Base-by-base conservation (phyloP, 2,888 invertebrate genomes). In the Hydrotaea cyrtoneurina region DNA sequence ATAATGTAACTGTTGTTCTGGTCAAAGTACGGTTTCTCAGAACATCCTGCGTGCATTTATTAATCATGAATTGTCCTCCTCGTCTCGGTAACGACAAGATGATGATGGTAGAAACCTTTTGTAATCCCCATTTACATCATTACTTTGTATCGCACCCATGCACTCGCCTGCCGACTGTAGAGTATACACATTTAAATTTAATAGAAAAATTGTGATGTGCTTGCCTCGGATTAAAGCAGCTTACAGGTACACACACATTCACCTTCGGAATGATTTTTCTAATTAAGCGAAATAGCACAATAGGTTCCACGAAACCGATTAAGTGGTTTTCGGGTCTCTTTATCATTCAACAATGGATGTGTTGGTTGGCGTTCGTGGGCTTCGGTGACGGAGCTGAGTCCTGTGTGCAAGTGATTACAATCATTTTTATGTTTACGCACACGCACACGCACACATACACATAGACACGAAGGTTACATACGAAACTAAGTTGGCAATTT, bases 201-300 rank as follows among this genome's bases (percentile, higher is more conserved):
- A 55, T 55, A 21, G 55, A 55, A 21, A 55, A 55, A 55, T 55
- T 55, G 21, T 55, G 21, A 55, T 55, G 3, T 3, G 55, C 19
- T 21, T 55, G 53, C 53, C 11, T 4, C 11, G 19, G 55, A 55
- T 21, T 11, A 19, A 62, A 46, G 46, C 46, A 2, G 19, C 26
- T 57, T 69, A 57, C 69, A 46, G 71, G 55, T 71, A 57, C 55
- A 69, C 13, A 2, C 39, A 39, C 39, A 8, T 8, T 53, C 53
- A 19, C 55, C 53, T 77, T 77, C 23, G 19, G 17, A 77, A 77
- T 55, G 19, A 71, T 69, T 71, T 78, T 78, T 78, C 69, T 78
- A 59, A 78, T 71, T 59, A 71, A 78, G 69, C 69, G 2, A 13
- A 59, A 78, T 57, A 69, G 17, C 23, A 66, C 21, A 8, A 53